These are phyloP conservation scores for Caenorhabditis zanzibari DNA, from an alignment of 2,888 invertebrate genomes.

Conservation along the genomic window DNA sequence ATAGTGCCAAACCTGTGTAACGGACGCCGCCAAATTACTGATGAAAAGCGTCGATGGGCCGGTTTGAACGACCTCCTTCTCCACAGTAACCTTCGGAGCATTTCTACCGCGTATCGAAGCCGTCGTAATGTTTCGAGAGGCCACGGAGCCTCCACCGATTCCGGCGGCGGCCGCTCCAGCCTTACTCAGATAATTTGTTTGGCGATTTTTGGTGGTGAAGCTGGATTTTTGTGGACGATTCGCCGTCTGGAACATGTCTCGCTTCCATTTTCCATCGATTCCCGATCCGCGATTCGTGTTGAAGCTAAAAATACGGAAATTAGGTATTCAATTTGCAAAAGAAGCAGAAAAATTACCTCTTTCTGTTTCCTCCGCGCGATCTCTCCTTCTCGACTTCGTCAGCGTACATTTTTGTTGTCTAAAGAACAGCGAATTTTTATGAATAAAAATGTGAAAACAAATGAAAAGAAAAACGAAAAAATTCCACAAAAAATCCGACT, in stretches of 20 bases:
- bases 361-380: slow-evolving; percentile 27
- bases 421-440: neutral
- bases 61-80: slow-evolving; percentile 21
- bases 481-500: neutral
- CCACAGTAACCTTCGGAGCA: neutral
- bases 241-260: slow-evolving; percentile 56
- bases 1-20: slow-evolving; percentile 38
- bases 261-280: slow-evolving; percentile 68
- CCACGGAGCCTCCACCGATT: neutral
- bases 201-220: slow-evolving; percentile 30
- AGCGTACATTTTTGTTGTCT: slow-evolving; percentile 55
- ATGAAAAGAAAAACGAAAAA: neutral
- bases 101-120: slow-evolving; percentile 51
- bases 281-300: slow-evolving; percentile 25
- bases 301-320: slow-evolving; percentile 47
- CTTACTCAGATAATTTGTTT: slow-evolving; percentile 11
- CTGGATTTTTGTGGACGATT: slow-evolving; percentile 37
- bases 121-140: slow-evolving; percentile 37
- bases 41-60: slow-evolving; percentile 63
- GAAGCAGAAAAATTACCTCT: slow-evolving; percentile 20
- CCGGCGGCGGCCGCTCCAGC: slow-evolving; percentile 20
- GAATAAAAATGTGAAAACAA: neutral
- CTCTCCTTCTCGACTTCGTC: slow-evolving; percentile 62
- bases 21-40: slow-evolving; percentile 59
- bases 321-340: no score